Percentiles rank a stretch among this genome's conserved stretches.
These are phyloP conservation scores for Pinna nobilis DNA, from an alignment of 1,140 invertebrate genomes.

Conservation along the genomic window DNA sequence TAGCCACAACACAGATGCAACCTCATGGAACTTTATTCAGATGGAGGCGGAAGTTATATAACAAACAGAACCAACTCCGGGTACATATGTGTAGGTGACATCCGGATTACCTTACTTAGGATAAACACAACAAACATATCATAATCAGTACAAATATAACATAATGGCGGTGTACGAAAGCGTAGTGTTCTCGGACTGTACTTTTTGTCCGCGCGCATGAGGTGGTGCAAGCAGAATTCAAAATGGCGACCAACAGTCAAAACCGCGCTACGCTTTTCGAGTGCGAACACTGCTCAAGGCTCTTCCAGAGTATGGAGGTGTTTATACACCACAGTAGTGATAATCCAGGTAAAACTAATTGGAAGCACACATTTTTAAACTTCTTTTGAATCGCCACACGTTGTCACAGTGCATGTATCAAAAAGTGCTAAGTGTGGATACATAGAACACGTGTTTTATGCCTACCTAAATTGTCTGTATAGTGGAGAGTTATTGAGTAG, in stretches of 20 bases:
- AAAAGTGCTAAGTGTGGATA: too few relatives aligned
- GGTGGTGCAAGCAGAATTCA: conserved; percentile 14
- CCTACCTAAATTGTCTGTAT: background rate
- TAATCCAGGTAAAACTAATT: background rate
- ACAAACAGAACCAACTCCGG: too few relatives aligned
- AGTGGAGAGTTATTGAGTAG: too few relatives aligned
- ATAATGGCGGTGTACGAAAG: conserved; percentile 1
- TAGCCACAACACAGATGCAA: too few relatives aligned
- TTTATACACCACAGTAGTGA: background rate
- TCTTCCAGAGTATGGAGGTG: background rate
- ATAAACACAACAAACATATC: too few relatives aligned
- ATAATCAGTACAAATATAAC: too few relatives aligned
- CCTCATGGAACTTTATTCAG: too few relatives aligned
- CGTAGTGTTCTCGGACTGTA: conserved; percentile 12
- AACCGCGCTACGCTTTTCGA: conserved; percentile 11
- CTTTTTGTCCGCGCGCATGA: conserved; percentile 12
- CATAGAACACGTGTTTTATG: background rate
- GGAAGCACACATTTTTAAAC: too few relatives aligned
- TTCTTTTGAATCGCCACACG: too few relatives aligned
- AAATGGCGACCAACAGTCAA: conserved; percentile 5
- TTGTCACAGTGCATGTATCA: background rate
- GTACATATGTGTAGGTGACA: too few relatives aligned
- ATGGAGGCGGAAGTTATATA: too few relatives aligned
- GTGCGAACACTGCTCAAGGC: background rate
- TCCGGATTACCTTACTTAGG: too few relatives aligned